A percentile compares a stretch with the other conserved stretches of the same genome.
Conservation (phyloP, 2,113 vertebrate species). For the Gadus macrocephalus region DNA sequence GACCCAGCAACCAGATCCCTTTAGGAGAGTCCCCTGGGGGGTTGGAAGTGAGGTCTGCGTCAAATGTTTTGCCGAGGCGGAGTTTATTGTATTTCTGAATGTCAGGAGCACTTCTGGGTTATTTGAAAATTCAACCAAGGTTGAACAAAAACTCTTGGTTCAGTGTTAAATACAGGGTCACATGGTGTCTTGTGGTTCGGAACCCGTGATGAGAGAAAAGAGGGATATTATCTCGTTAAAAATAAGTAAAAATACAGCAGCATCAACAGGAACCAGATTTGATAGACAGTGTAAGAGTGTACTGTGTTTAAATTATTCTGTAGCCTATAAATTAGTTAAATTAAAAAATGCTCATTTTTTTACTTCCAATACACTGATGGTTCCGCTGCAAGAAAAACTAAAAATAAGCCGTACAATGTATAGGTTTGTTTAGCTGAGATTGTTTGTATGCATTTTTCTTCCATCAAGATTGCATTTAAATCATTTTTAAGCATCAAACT, state of each 20-base stretch:
- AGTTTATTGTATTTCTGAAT: constrained; percentile 14
- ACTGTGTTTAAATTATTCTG: not conserved
- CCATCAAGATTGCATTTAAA: constrained; percentile 25
- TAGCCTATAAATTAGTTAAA: not conserved
- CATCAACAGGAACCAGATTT: not conserved
- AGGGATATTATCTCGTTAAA: not conserved
- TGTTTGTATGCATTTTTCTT: constrained; percentile 22
- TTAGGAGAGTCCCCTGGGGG: constrained; percentile 36
- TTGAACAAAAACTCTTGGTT: not conserved
- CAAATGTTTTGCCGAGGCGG: constrained; percentile 19
- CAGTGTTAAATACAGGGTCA: not conserved
- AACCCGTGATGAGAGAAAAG: not conserved
- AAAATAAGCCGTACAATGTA: constrained; percentile 8
- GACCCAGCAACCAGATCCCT: constrained; percentile 32
- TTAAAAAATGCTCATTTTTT: not conserved
- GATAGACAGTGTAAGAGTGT: not conserved
- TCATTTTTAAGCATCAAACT: constrained; percentile 30
- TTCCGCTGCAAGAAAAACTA: constrained; percentile 11
- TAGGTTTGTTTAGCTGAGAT: constrained; percentile 13
- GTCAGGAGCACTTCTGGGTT: not conserved
- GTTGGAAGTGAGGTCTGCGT: constrained; percentile 37
- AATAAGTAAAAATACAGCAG: not conserved
- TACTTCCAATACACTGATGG: not conserved
- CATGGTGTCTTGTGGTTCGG: not conserved
- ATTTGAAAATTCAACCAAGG: constrained; percentile 8